phyloP scores from a whole-genome alignment of 2,888 invertebrate species.

The Platypus cylindrus region DNA sequence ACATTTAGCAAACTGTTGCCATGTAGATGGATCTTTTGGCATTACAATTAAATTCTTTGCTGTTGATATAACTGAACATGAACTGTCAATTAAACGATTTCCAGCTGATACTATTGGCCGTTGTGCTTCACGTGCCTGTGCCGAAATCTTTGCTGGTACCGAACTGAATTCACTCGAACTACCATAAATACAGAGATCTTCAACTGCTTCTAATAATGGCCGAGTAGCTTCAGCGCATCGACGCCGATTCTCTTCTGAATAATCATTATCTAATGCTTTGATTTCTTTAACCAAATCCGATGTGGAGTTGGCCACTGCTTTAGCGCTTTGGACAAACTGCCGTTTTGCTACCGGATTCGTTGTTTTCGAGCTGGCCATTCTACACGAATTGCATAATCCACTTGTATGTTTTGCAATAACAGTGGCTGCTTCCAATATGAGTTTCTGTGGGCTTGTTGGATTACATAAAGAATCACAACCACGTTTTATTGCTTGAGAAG shows the following conservation, averaged over 20 bases:
- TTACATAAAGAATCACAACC: conserved; percentile 72
- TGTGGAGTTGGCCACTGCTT: conserved; percentile 94
- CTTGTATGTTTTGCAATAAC: conserved; percentile 94
- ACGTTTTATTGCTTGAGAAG: conserved; percentile 78
- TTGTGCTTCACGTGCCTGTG: conserved; percentile 70
- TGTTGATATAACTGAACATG: conserved; percentile 79
- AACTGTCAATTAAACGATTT: conserved; percentile 64
- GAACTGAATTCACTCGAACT: conserved; percentile 88
- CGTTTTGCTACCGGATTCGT: conserved; percentile 84
- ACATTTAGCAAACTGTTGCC: conserved; percentile 88
- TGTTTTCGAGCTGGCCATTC: conserved; percentile 83
- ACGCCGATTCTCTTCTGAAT: conserved; percentile 60
- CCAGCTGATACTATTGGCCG: conserved; percentile 82
- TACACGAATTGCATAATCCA: conserved; percentile 86
- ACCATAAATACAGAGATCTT: conserved; percentile 84
- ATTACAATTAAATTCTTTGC: conserved; percentile 80
- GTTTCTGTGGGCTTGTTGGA: conserved; percentile 61
- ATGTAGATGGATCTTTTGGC: conserved; percentile 83
- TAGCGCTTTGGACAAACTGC: conserved; percentile 95
- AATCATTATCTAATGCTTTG: conserved; percentile 77
- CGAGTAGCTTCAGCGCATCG: conserved; percentile 66
- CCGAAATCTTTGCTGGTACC: conserved; percentile 82
- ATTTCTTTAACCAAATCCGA: conserved; percentile 90
- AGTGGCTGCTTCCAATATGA: conserved; percentile 82
- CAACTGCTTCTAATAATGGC: conserved; percentile 78